Evolutionary conservation across 1,140 invertebrate species (phyloP).

Genomic region (Eurosta solidaginis): DNA sequence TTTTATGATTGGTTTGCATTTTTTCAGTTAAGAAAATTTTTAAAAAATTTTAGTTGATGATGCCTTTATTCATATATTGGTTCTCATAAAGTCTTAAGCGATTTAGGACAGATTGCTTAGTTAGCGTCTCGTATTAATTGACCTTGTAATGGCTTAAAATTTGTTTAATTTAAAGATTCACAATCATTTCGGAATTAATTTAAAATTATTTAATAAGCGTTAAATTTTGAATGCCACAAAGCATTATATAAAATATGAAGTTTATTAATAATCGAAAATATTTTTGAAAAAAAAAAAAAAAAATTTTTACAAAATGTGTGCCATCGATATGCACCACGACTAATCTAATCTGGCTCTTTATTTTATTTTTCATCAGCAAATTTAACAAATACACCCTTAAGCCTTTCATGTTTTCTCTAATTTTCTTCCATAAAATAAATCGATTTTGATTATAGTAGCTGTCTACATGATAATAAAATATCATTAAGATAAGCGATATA

Average conservation of each 20-base stretch:
- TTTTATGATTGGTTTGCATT: too few species aligned
- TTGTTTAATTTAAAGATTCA: not conserved
- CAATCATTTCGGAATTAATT: not conserved
- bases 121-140: too few species aligned
- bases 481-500: not conserved
- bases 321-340: too few species aligned
- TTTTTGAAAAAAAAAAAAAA: too few species aligned
- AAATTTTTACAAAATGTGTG: too few species aligned
- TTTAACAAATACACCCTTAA: not conserved
- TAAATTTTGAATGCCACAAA: not conserved
- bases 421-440: not conserved
- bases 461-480: not conserved
- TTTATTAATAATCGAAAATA: too few species aligned
- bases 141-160: too few species aligned
- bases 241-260: too few species aligned
- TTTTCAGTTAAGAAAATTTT: too few species aligned
- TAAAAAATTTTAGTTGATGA: too few species aligned
- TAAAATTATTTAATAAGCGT: not conserved
- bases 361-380: not conserved
- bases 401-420: not conserved
- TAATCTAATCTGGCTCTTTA: not conserved
- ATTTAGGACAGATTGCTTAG: too few species aligned
- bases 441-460: not conserved
- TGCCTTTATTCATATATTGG: too few species aligned
- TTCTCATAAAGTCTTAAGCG: not conserved